These are phyloP conservation scores for Bedellia somnulentella DNA, from an alignment of 2,888 invertebrate genomes.

Conservation along the genomic window DNA sequence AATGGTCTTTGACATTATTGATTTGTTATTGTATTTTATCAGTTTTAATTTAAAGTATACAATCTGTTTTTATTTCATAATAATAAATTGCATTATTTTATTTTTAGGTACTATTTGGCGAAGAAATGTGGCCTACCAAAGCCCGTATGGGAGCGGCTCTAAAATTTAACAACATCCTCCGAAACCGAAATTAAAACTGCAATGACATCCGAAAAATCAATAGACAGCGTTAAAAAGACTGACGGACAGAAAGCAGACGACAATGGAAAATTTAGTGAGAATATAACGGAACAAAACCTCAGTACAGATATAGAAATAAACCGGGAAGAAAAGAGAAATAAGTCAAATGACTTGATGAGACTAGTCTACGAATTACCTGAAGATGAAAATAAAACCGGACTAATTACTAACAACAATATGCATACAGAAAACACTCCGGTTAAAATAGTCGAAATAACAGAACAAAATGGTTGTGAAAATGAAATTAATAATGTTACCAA, in stretches of 20 bases:
- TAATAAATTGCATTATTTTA: too few relatives aligned
- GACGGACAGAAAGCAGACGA: conserved; percentile 29
- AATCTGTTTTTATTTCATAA: background rate
- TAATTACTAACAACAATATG: conserved; percentile 38
- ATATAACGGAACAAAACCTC: conserved; percentile 24
- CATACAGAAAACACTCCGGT: conserved; percentile 12
- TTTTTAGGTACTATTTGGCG: conserved; percentile 1
- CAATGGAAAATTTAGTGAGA: conserved; percentile 27
- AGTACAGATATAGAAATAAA: conserved; percentile 25
- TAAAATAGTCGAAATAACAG: conserved; percentile 26
- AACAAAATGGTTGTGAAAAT: conserved; percentile 52
- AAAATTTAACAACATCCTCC: too few relatives aligned
- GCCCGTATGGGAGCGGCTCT: too few relatives aligned
- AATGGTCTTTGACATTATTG: background rate
- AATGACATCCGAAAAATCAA: conserved; percentile 52
- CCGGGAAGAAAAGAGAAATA: conserved; percentile 22
- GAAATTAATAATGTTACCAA: conserved; percentile 28
- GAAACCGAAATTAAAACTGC: conserved; percentile 18
- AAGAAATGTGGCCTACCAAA: conserved; percentile 26
- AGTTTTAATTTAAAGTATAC: background rate
- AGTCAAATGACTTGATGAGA: conserved; percentile 44
- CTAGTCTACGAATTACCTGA: conserved; percentile 50
- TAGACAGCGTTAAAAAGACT: conserved; percentile 39
- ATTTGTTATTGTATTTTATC: background rate
- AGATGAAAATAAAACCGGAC: conserved; percentile 19